Base-by-base conservation (phyloP, 2,888 invertebrate species). In the Exocentrus adspersus region DNA sequence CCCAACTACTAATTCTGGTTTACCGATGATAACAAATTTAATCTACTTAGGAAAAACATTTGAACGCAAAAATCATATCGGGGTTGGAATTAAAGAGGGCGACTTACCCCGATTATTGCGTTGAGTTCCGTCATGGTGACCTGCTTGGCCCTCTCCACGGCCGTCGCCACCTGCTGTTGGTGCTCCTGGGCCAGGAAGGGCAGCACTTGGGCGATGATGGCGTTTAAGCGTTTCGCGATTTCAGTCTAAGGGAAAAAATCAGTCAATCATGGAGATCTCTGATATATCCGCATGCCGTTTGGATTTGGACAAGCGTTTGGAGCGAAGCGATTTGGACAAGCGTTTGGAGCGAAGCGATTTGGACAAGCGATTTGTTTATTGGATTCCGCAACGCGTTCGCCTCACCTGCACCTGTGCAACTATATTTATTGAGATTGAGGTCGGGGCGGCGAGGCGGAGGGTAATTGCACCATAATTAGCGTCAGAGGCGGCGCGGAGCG, bases 41-140 rank as follows among this genome's bases (percentile, higher is more conserved):
- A 12, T 37, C 14, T 37, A 12, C 3, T 37, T 7, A 1, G 37
- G n/a, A n/a, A n/a, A n/a, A n/a, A n/a, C n/a, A n/a, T n/a, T n/a
- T n/a, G n/a, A n/a, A n/a, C n/a, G n/a, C n/a, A n/a, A n/a, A n/a
- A n/a, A n/a, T n/a, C n/a, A n/a, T n/a, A n/a, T n/a, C n/a, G n/a
- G n/a, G n/a, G n/a, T n/a, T n/a, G n/a, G n/a, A n/a, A n/a, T n/a
- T n/a, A n/a, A n/a, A n/a, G n/a, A n/a, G n/a, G n/a, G n/a, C 62
- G 62, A 86, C 92, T 90, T 86, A 95, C 95, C 89, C 95, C 95
- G 81, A 95, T 94, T 79, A 96, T 94, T 75, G 94, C 92, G 83
- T 95, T 95, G 72, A 96, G 87, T 85, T 97, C 96, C 68, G 94
- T 92, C 94, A 95, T 95, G 78, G 93, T 95, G 81, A 97, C 94